Percentiles rank a stretch among this genome's conserved stretches.
phyloP scores from a whole-genome alignment of 2,797 vertebrate genomes.

The Ibycter americanus region DNA sequence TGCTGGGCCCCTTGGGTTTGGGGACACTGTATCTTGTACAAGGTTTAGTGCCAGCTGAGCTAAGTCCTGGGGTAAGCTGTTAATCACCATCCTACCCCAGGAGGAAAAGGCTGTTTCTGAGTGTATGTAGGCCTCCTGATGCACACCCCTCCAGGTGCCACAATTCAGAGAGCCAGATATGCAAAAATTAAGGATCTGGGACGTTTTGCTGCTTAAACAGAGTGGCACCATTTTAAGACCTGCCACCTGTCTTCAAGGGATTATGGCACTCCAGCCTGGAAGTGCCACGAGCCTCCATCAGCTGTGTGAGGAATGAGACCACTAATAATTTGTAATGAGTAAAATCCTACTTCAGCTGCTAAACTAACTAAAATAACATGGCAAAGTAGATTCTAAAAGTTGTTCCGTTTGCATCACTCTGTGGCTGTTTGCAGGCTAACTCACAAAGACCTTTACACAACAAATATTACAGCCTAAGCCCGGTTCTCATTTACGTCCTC shows the following conservation, averaged over 20 bases:
- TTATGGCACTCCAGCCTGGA: not conserved
- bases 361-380: not conserved
- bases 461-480: not conserved
- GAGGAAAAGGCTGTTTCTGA: not conserved
- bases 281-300: fast-evolving
- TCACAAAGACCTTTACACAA: not conserved
- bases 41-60: not conserved
- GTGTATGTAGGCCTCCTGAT: not conserved
- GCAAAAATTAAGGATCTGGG: not conserved
- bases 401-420: not conserved
- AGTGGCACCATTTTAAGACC: not conserved
- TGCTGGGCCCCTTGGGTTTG: not conserved
- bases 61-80: not conserved
- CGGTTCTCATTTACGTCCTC: not conserved
- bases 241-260: not conserved
- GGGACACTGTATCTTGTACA: not conserved
- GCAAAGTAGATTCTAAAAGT: not conserved
- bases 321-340: not conserved
- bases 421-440: not conserved
- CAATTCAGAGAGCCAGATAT: not conserved
- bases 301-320: not conserved
- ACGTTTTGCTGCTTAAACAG: not conserved
- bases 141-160: fast-evolving
- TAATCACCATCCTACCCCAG: not conserved
- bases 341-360: not conserved